Percentiles rank a stretch among this genome's conserved stretches.
phyloP scores from a whole-genome alignment of 2,888 invertebrate genomes.

The Selenia dentaria region DNA sequence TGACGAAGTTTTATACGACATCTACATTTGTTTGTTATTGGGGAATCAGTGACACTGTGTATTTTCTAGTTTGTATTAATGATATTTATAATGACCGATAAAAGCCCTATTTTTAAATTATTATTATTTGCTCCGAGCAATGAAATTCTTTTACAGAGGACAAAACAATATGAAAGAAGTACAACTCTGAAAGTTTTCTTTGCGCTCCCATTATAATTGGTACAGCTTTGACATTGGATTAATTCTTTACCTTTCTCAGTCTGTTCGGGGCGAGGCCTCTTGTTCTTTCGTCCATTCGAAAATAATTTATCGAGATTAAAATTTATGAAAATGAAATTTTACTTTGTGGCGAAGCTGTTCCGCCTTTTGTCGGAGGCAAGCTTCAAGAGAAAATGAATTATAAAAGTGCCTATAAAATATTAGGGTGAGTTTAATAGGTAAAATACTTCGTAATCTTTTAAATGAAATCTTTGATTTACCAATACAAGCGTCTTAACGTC shows the following conservation, averaged over 20 bases:
- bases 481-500: not conserved
- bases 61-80: too few relatives aligned
- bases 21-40: too few relatives aligned
- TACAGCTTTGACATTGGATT: conserved; percentile 53
- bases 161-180: conserved; percentile 21
- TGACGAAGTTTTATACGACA: too few relatives aligned
- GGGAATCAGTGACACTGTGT: too few relatives aligned
- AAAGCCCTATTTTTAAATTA: too few relatives aligned
- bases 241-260: conserved; percentile 53
- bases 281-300: conserved; percentile 48
- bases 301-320: conserved; percentile 60
- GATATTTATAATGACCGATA: too few relatives aligned
- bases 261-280: conserved; percentile 40
- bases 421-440: conserved; percentile 12
- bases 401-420: conserved; percentile 18
- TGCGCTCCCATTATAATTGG: conserved; percentile 49
- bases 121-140: too few relatives aligned
- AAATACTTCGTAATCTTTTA: conserved; percentile 16
- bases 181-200: conserved; percentile 50
- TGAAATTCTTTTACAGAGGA: conserved; percentile 4
- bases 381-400: conserved; percentile 26
- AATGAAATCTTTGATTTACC: conserved; percentile 17
- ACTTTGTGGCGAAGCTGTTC: conserved; percentile 42
- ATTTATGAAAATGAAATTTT: conserved; percentile 55
- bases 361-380: conserved; percentile 36